A percentile compares a stretch with the other conserved stretches of the same genome.
These are phyloP conservation scores for Rissa tridactyla DNA, from an alignment of 2,113 vertebrate species.

Conservation along the genomic window DNA sequence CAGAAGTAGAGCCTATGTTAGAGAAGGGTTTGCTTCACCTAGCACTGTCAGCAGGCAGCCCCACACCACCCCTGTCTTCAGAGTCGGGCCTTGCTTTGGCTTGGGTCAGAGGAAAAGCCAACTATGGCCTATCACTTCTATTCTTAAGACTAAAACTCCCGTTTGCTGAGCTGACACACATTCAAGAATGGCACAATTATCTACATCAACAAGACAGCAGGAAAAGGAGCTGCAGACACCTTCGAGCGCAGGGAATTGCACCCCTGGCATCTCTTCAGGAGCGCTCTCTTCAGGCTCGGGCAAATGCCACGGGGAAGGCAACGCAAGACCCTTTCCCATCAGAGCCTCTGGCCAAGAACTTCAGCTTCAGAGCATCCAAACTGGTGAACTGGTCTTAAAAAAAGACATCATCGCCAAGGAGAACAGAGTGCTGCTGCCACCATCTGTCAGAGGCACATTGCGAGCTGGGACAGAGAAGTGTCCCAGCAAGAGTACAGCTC, in stretches of 20 bases:
- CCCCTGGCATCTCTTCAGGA: background rate
- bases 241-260: background rate
- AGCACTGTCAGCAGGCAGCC: background rate
- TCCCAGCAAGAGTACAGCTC: background rate
- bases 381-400: background rate
- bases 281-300: background rate
- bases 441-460: background rate
- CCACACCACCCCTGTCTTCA: background rate
- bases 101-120: background rate
- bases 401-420: background rate
- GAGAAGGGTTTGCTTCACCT: background rate
- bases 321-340: accelerated
- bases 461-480: background rate
- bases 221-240: background rate
- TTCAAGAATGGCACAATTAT: background rate
- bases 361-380: background rate
- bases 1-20: background rate
- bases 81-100: background rate
- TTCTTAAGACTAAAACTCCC: background rate
- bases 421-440: background rate
- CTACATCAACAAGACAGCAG: background rate
- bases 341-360: background rate
- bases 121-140: background rate
- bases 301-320: background rate
- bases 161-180: background rate